Percentiles rank a stretch among this genome's conserved stretches.
Conservation (phyloP, 2,113 vertebrate genomes). For the Oryzias melastigma region DNA sequence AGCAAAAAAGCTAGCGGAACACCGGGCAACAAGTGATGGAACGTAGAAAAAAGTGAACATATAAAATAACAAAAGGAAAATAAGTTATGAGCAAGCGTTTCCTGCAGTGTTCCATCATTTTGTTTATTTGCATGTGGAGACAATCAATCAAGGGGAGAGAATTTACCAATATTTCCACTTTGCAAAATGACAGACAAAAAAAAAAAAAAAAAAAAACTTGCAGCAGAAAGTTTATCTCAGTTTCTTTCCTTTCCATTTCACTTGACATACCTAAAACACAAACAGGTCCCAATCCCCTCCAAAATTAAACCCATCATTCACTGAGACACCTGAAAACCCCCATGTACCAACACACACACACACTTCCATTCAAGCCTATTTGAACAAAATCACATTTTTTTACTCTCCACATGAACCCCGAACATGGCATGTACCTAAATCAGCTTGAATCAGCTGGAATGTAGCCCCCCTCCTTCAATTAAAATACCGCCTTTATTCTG, state of each 20-base stretch:
- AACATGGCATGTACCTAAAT: conserved; percentile 42
- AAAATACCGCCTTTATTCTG: conserved; percentile 55
- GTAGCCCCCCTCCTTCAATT: conserved; percentile 63
- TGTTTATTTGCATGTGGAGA: too few relatives aligned
- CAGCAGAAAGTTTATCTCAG: conserved; percentile 9
- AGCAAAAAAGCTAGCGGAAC: conserved; percentile 24
- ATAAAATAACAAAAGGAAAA: background rate
- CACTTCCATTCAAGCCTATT: background rate
- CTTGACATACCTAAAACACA: conserved; percentile 51
- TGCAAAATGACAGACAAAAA: conserved; percentile 13
- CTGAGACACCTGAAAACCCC: conserved; percentile 33
- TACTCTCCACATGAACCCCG: conserved; percentile 19
- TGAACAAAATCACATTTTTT: conserved; percentile 19
- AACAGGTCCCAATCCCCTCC: conserved; percentile 37
- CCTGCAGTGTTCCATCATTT: too few relatives aligned
- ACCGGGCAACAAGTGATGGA: background rate
- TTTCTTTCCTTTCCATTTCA: background rate
- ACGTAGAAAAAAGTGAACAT: background rate
- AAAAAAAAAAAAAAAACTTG: conserved; percentile 15
- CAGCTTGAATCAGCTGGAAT: conserved; percentile 44
- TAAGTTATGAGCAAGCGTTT: too few relatives aligned
- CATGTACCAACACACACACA: conserved; percentile 5
- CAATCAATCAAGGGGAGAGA: too few relatives aligned
- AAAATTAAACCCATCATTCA: conserved; percentile 65
- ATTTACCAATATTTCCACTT: background rate